phyloP scores from a whole-genome alignment of 2,797 vertebrate genomes.

The Ataeniobius toweri region DNA sequence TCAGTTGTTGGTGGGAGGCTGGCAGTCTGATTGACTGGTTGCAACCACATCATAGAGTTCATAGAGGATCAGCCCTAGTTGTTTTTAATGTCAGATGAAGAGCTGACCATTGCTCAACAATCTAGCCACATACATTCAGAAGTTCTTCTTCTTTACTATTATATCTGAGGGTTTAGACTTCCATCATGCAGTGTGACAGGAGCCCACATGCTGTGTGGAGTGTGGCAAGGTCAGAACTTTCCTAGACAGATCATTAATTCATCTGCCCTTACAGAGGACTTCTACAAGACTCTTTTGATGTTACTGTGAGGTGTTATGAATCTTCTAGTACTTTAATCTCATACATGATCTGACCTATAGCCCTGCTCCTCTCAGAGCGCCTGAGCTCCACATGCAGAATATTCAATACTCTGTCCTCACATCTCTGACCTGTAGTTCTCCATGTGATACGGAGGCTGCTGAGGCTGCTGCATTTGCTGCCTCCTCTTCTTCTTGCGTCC shows the following conservation, averaged over 20 bases:
- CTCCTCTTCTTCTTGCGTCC: constrained; percentile 93
- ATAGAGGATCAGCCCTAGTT: too few relatives aligned
- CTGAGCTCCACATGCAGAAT: background rate
- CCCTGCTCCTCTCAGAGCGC: background rate
- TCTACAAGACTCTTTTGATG: constrained; percentile 43
- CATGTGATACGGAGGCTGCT: constrained; percentile 80
- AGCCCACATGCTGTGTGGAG: too few relatives aligned
- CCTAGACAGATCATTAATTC: constrained; percentile 33
- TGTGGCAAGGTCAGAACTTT: constrained; percentile 21
- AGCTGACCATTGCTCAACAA: too few relatives aligned
- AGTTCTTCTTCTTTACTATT: too few relatives aligned
- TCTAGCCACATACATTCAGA: too few relatives aligned
- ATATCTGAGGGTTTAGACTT: too few relatives aligned
- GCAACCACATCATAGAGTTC: too few relatives aligned
- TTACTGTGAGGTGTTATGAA: constrained; percentile 27
- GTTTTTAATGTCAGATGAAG: too few relatives aligned
- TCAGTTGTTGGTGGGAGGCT: too few relatives aligned
- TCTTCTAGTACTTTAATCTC: too few relatives aligned
- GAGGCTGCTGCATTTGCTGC: constrained; percentile 84
- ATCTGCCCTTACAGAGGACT: background rate
- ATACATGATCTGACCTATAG: background rate
- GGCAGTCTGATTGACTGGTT: too few relatives aligned
- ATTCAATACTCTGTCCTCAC: background rate
- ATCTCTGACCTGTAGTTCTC: constrained; percentile 76
- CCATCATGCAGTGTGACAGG: too few relatives aligned